Percentiles rank a stretch among this genome's conserved stretches.
Conservation (phyloP, 1,140 invertebrate species). For the Notospermus geniculatus region DNA sequence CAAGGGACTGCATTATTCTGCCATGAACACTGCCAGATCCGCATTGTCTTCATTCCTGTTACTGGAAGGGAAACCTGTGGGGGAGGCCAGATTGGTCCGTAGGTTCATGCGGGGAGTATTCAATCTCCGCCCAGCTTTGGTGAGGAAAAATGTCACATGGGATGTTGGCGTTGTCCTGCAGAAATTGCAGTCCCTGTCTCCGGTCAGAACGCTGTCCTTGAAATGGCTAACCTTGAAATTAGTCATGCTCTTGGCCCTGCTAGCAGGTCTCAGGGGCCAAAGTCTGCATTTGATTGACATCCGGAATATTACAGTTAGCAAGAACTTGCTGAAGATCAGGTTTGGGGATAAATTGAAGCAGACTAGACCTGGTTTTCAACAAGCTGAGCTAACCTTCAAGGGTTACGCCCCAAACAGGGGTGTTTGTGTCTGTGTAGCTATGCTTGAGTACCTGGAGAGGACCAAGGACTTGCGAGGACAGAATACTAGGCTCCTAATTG, state of each 20-base stretch:
- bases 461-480: background rate
- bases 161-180: too few relatives aligned
- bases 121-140: background rate
- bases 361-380: background rate
- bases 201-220: background rate
- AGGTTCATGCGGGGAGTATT: conserved; percentile 8
- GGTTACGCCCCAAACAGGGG: background rate
- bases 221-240: conserved; percentile 1
- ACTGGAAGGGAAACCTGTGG: background rate
- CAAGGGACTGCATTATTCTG: background rate
- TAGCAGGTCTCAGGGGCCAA: conserved; percentile 1
- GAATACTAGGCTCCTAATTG: too few relatives aligned
- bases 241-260: background rate
- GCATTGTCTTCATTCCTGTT: conserved; percentile 6
- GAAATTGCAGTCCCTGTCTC: background rate
- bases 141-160: conserved; percentile 4
- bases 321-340: background rate
- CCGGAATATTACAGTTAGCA: background rate
- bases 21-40: conserved; percentile 4
- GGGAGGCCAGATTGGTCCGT: background rate
- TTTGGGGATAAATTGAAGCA: background rate
- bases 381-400: background rate
- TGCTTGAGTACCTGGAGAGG: too few relatives aligned
- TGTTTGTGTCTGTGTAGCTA: too few relatives aligned
- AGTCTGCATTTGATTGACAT: background rate